A percentile compares a stretch with the other conserved stretches of the same genome.
These are phyloP conservation scores for Epirrhoe alternata DNA, from an alignment of 2,888 invertebrate species.

Conservation along the genomic window DNA sequence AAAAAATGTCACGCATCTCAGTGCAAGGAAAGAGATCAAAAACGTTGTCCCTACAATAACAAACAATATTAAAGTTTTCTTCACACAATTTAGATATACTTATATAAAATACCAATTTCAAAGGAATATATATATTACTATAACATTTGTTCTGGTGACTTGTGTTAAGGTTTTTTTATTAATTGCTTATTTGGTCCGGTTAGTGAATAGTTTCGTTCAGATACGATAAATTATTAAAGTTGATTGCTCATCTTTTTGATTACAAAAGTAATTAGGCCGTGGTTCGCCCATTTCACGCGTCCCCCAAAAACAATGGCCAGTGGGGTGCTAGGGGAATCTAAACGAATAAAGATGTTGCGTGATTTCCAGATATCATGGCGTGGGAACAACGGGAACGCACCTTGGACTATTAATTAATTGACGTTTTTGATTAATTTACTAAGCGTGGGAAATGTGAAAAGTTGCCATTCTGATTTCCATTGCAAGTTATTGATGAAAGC, in stretches of 20 bases:
- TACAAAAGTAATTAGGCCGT: constrained; percentile 63
- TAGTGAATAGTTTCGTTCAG: background rate
- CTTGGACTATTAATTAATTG: constrained; percentile 82
- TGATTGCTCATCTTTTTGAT: constrained; percentile 43
- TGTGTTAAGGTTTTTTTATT: background rate
- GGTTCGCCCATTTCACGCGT: constrained; percentile 77
- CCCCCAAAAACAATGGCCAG: constrained; percentile 79
- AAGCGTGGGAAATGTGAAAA: constrained; percentile 68
- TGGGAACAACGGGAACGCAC: constrained; percentile 74
- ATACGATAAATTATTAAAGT: constrained; percentile 11
- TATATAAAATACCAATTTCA: too few relatives aligned
- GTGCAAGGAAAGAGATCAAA: too few relatives aligned
- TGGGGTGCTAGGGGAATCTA: constrained; percentile 65
- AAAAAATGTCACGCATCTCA: too few relatives aligned
- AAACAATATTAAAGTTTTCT: background rate
- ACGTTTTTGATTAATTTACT: constrained; percentile 57
- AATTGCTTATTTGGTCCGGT: background rate
- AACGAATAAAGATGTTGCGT: constrained; percentile 84
- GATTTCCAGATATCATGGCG: constrained; percentile 80
- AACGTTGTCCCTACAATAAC: too few relatives aligned
- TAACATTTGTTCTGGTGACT: background rate
- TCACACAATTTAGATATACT: too few relatives aligned
- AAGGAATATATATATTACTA: too few relatives aligned
- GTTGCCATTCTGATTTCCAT: background rate
- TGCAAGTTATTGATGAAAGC: background rate